Base-by-base conservation (phyloP, 2,113 vertebrate genomes). In the Gymnarchus niloticus region DNA sequence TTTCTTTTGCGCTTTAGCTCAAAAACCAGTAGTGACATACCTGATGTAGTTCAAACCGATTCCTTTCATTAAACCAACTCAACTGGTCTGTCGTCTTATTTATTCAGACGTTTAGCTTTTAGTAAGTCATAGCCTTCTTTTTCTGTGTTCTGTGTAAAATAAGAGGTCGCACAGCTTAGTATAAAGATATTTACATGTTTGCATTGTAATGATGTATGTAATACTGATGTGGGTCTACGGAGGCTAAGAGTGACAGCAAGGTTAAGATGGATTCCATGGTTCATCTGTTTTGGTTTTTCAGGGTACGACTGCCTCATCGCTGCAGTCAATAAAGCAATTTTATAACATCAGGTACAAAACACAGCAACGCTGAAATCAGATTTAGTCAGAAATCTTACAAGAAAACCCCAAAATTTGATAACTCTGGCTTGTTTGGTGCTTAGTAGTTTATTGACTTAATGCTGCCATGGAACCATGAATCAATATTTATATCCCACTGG, bases 371-470 rank as follows among this genome's bases (percentile, higher is more conserved):
- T 14, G 25, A 17, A 37, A 57, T 33, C 21, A 41, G n/a, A 78
- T 78, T 23, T 78, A 77, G 44, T 80, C 51, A 48, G 52, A 85
- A 80, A 56, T 23, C 37, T 85, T 78, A 85, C 84, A 41, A 56
- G 41, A 57, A 25, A n/a, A n/a, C n/a, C n/a, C n/a, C n/a, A 37
- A 69, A 57, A 56, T 78, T 56, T 78, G 52, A 78, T 78, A 54
- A 85, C 78, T 78, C 52, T 78, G 69, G 9, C 52, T 46, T 21
- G n/a, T 85, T 57, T 44, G 33, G 69, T 56, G 41, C 25, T 41
- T 78, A 48, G 69, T 78, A 51, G 69, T 21, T 56, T 85, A 57
- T 85, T 78, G 84, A 85, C 69, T 78, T 25, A 46, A 78, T 85
- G 76, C 28, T n/a, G 9, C 51, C 46, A 54, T 54, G 5, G 28